Conservation (phyloP, 2,797 vertebrate genomes). For the Smutsia temminckii region DNA sequence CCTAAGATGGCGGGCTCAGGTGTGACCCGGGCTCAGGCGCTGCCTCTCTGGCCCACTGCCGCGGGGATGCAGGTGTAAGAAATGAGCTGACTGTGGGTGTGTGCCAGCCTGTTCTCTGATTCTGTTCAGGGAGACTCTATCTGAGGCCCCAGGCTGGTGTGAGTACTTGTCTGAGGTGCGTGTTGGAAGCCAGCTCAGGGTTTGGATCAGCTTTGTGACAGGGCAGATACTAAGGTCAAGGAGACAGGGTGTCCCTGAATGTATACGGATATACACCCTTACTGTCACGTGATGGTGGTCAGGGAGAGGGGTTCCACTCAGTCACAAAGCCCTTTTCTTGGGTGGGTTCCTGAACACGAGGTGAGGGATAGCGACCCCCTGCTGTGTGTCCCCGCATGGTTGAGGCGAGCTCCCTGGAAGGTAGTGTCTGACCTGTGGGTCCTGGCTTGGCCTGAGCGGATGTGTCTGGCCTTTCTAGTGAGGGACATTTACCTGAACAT, state of each 20-base stretch:
- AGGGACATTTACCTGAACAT: not conserved
- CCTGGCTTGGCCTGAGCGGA: not conserved
- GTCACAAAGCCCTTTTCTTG: not conserved
- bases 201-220: not conserved
- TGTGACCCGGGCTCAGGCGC: not conserved
- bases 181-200: not conserved
- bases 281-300: fast-evolving
- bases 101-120: not conserved
- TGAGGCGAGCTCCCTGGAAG: not conserved
- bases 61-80: not conserved
- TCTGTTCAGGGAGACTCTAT: not conserved
- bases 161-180: not conserved
- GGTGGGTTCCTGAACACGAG: not conserved
- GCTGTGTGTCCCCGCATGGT: not conserved
- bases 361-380: not conserved
- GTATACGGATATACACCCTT: not conserved
- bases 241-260: not conserved
- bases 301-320: no score
- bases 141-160: not conserved
- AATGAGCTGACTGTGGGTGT: not conserved
- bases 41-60: not conserved
- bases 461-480: not conserved
- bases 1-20: not conserved
- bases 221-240: not conserved
- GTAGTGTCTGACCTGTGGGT: not conserved